Percentiles rank a stretch among this genome's conserved stretches.
Conservation (phyloP, 2,888 invertebrate genomes). For the Mylabris sibirica region DNA sequence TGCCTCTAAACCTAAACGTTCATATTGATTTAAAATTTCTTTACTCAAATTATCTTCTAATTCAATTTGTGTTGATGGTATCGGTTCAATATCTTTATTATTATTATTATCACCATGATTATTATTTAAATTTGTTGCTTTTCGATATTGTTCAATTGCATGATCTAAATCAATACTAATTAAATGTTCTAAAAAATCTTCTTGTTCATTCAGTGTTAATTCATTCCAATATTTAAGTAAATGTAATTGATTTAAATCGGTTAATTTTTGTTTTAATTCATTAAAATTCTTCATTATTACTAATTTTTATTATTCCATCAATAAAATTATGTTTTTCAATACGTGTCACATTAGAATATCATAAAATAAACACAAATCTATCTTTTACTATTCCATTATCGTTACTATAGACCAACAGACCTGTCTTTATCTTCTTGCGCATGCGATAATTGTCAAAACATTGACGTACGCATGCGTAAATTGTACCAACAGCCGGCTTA, state of each 20-base stretch:
- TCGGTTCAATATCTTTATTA: constrained; percentile 70
- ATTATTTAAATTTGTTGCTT: neutral
- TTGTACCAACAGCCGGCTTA: too few species aligned
- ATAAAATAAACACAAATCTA: too few species aligned
- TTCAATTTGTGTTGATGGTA: constrained; percentile 81
- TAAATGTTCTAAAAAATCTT: constrained; percentile 2
- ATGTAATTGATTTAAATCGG: constrained; percentile 8
- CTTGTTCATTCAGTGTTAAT: neutral
- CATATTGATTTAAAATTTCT: constrained; percentile 72
- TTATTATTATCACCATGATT: neutral
- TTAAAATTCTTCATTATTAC: neutral
- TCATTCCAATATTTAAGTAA: constrained; percentile 9
- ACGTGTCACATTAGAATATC: too few species aligned
- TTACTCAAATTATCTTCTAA: constrained; percentile 70
- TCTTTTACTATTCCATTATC: too few species aligned
- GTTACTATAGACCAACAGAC: too few species aligned
- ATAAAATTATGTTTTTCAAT: too few species aligned
- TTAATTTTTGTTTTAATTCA: neutral
- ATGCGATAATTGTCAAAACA: too few species aligned
- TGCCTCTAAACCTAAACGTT: constrained; percentile 70
- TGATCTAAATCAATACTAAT: constrained; percentile 22
- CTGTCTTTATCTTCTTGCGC: too few species aligned
- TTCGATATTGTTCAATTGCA: constrained; percentile 11
- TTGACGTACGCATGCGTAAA: too few species aligned
- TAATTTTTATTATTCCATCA: too few species aligned